Conservation (phyloP, 2,797 vertebrate genomes). For the Leptodactylus fallax region DNA sequence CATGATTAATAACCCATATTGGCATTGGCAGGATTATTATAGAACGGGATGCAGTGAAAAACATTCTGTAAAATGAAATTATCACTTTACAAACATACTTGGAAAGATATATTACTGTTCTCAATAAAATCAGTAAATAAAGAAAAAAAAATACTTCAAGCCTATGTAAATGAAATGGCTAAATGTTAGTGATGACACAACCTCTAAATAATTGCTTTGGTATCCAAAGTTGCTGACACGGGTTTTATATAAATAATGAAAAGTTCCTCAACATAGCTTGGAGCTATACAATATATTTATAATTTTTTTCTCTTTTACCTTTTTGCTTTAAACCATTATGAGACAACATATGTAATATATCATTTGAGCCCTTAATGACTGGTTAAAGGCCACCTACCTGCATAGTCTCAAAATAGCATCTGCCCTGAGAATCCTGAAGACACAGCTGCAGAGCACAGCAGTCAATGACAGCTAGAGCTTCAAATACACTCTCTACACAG, state of each 20-base stretch:
- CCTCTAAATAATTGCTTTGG: neutral
- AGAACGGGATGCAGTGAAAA: neutral
- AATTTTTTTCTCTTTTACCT: neutral
- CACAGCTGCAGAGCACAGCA: neutral
- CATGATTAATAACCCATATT: constrained; percentile 3
- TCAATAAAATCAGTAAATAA: neutral
- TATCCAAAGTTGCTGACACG: neutral
- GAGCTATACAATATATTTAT: too few species aligned
- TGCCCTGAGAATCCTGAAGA: neutral
- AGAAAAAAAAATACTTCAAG: neutral
- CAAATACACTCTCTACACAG: neutral
- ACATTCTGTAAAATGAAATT: neutral
- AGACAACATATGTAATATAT: neutral
- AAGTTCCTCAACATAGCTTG: too few species aligned
- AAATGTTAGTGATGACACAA: neutral
- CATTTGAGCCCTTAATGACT: neutral
- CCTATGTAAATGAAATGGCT: neutral
- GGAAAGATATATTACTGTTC: neutral
- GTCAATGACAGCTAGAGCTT: neutral
- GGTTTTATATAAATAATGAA: too few species aligned
- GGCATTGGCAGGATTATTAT: constrained; percentile 2
- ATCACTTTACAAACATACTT: neutral
- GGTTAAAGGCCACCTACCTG: neutral
- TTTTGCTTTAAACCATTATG: neutral
- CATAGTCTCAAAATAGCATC: neutral